Percentiles rank a stretch among this genome's conserved stretches.
Evolutionary conservation across 2,797 vertebrate genomes (phyloP).

Genomic region (Typhlichthys eigenmanni): DNA sequence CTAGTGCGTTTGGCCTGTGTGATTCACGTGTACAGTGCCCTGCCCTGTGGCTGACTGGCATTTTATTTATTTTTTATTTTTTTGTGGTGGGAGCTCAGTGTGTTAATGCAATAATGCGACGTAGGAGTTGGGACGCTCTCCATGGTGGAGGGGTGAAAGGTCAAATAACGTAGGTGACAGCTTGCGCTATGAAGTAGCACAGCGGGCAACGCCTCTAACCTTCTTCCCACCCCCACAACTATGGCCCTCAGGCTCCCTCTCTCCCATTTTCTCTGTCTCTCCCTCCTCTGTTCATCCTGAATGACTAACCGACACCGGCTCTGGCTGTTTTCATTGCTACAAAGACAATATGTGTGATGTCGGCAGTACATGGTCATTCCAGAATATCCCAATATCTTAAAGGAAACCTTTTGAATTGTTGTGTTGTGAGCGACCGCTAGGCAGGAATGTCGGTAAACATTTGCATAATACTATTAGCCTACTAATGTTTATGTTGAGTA

Average conservation of each 20-base stretch:
- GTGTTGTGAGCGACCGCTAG: no score
- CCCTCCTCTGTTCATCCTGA: background rate
- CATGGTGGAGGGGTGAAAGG: slow-evolving; percentile 53
- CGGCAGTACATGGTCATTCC: background rate
- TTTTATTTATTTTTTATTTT: background rate
- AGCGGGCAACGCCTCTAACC: slow-evolving; percentile 53
- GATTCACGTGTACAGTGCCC: slow-evolving; percentile 9
- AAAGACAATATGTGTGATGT: slow-evolving; percentile 12
- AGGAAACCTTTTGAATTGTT: no score
- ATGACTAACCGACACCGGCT: slow-evolving; percentile 18
- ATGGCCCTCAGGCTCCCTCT: slow-evolving; percentile 48
- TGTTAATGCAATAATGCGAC: slow-evolving; percentile 42
- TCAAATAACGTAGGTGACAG: slow-evolving; percentile 72
- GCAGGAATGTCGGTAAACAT: no score
- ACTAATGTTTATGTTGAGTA: no score
- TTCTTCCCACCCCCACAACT: slow-evolving; percentile 1
- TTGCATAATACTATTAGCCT: no score
- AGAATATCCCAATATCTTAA: background rate
- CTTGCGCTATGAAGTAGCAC: slow-evolving; percentile 72
- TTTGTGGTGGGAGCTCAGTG: slow-evolving; percentile 14
- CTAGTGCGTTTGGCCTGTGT: background rate
- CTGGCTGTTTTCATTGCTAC: slow-evolving; percentile 19
- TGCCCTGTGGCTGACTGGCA: background rate
- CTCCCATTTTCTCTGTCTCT: background rate
- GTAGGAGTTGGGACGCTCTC: slow-evolving; percentile 33